A percentile compares a stretch with the other conserved stretches of the same genome.
phyloP scores from a whole-genome alignment of 2,888 invertebrate genomes.

The Mechanitis mazaeus region DNA sequence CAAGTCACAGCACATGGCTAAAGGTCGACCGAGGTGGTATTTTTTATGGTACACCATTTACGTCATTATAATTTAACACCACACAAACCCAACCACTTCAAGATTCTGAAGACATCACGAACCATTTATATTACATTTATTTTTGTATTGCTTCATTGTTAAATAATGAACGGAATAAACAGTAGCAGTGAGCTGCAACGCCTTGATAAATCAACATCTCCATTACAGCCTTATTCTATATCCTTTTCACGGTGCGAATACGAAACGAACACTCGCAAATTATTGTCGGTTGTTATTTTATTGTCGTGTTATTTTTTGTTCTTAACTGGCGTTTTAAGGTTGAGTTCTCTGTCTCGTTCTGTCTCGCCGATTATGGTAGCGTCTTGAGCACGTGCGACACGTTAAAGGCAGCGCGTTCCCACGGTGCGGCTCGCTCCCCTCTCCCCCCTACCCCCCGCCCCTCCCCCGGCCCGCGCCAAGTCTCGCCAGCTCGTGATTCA shows the following conservation, averaged over 20 bases:
- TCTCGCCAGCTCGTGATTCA: slow-evolving; percentile 49
- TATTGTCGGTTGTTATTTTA: slow-evolving; percentile 67
- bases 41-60: slow-evolving; percentile 60
- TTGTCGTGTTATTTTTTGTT: slow-evolving; percentile 51
- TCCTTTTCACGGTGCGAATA: slow-evolving; percentile 60
- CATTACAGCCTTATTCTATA: slow-evolving; percentile 62
- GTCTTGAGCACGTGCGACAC: slow-evolving; percentile 73
- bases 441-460: slow-evolving; percentile 37
- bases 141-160: slow-evolving; percentile 54
- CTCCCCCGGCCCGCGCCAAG: slow-evolving; percentile 24
- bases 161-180: slow-evolving; percentile 60
- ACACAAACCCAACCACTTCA: no score
- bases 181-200: slow-evolving; percentile 48
- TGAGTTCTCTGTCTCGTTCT: slow-evolving; percentile 44
- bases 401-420: slow-evolving; percentile 76
- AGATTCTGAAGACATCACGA: slow-evolving; percentile 20
- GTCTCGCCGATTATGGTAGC: slow-evolving; percentile 54
- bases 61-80: slow-evolving; percentile 27
- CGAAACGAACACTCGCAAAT: slow-evolving; percentile 70
- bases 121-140: slow-evolving; percentile 45
- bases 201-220: slow-evolving; percentile 60
- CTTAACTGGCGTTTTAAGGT: slow-evolving; percentile 28
- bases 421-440: slow-evolving; percentile 64
- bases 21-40: slow-evolving; percentile 66
- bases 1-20: slow-evolving; percentile 61